These are phyloP conservation scores for Periophthalmodon schlosseri DNA, from an alignment of 2,113 vertebrate genomes.

Conservation along the genomic window DNA sequence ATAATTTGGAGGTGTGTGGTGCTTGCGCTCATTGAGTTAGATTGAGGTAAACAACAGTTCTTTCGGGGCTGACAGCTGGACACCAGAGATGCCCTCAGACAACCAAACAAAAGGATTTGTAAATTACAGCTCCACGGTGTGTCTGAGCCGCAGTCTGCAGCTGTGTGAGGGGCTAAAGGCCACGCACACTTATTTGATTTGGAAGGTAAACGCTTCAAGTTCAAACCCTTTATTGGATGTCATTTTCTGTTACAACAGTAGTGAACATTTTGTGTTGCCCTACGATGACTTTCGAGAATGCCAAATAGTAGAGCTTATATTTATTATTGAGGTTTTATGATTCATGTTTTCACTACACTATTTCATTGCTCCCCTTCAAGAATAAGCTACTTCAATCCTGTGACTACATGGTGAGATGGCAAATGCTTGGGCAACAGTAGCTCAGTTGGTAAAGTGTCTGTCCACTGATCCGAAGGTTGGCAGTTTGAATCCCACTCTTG, in stretches of 20 bases:
- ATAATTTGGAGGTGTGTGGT: constrained; percentile 46
- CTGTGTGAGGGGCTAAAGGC: constrained; percentile 44
- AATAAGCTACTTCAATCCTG: too few relatives aligned
- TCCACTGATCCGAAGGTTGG: too few relatives aligned
- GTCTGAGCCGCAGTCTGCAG: constrained; percentile 41
- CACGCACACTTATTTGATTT: constrained; percentile 52
- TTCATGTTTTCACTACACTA: neutral
- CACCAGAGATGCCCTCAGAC: constrained; percentile 50
- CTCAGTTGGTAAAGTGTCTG: too few relatives aligned
- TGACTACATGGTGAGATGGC: too few relatives aligned
- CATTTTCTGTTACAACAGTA: constrained; percentile 8
- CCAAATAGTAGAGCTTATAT: neutral
- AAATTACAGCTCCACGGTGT: constrained; percentile 52
- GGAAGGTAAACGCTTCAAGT: constrained; percentile 16
- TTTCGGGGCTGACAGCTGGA: constrained; percentile 56
- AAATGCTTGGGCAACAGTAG: too few relatives aligned
- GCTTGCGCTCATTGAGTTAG: constrained; percentile 27
- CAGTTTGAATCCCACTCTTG: too few relatives aligned
- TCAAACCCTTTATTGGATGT: constrained; percentile 40
- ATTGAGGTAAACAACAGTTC: constrained; percentile 55
- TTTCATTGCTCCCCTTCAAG: too few relatives aligned
- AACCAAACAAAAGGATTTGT: constrained; percentile 63
- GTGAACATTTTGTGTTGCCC: constrained; percentile 17
- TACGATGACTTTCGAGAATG: neutral
- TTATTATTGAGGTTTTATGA: neutral